phyloP scores from a whole-genome alignment of 2,113 vertebrate genomes.

The Aleadryas rufinucha region DNA sequence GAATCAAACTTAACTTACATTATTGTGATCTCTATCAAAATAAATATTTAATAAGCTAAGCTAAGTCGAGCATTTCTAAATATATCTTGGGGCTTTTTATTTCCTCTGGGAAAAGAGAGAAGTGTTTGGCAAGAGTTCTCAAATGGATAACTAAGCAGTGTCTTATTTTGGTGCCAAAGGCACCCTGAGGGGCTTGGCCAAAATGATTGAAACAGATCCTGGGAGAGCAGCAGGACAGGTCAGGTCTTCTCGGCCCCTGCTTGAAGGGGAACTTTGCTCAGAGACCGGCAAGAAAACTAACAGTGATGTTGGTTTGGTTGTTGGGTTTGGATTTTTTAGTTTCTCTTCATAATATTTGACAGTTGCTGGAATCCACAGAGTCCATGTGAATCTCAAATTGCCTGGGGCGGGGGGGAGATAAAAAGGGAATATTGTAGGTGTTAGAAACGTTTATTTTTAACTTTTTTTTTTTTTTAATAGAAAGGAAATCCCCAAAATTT shows the following conservation, averaged over 20 bases:
- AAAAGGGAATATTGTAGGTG: background rate
- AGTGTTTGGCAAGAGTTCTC: background rate
- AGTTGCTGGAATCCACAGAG: background rate
- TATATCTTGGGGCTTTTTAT: background rate
- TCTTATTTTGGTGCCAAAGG: background rate
- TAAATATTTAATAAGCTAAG: slow-evolving; percentile 5
- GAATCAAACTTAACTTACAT: background rate
- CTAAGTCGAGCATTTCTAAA: background rate
- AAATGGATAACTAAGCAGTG: background rate
- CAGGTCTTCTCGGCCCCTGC: background rate
- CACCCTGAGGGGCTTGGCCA: background rate
- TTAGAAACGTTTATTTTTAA: background rate
- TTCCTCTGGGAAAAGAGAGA: background rate
- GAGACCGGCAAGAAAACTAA: background rate
- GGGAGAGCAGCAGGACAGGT: background rate
- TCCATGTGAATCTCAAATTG: background rate
- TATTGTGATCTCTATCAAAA: background rate
- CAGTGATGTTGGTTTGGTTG: background rate
- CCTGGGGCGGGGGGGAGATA: background rate
- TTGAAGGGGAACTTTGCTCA: background rate
- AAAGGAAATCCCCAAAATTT: background rate
- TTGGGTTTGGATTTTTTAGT: background rate
- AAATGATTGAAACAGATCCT: background rate
- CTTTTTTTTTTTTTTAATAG: background rate
- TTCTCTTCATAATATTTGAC: background rate